Conservation (phyloP, 2,797 vertebrate species). For the Hipposideros larvatus region DNA sequence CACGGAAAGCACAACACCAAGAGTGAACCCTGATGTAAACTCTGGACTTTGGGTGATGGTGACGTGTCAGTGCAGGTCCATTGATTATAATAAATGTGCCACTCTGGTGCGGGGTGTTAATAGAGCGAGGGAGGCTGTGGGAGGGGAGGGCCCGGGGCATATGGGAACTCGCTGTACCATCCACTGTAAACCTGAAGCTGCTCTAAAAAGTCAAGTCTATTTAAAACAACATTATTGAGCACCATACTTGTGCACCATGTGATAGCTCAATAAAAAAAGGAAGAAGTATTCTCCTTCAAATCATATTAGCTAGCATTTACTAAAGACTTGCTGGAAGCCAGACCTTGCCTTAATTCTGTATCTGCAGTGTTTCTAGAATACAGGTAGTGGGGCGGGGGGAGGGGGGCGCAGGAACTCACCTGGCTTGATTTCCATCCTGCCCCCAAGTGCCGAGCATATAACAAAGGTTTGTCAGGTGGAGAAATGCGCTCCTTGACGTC, state of each 20-base stretch:
- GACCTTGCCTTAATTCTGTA: fast-evolving
- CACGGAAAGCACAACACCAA: background rate
- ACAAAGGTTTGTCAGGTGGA: background rate
- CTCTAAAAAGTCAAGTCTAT: background rate
- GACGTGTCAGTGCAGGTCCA: fast-evolving
- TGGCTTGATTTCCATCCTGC: background rate
- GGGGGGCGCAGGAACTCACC: background rate
- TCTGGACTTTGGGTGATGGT: background rate
- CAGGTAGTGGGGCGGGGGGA: too few relatives aligned
- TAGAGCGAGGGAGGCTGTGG: fast-evolving
- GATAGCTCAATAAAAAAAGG: background rate
- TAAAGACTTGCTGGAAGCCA: background rate
- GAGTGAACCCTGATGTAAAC: too few relatives aligned
- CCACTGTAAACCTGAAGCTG: background rate
- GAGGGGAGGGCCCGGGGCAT: too few relatives aligned
- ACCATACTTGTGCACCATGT: background rate
- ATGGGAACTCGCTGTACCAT: background rate
- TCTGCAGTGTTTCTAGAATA: background rate
- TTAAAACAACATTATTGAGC: background rate
- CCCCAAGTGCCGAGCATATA: background rate
- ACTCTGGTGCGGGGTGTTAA: fast-evolving
- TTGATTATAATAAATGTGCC: fast-evolving
- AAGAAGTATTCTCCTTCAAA: background rate
- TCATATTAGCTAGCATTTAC: background rate
- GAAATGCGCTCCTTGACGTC: background rate